Conservation (phyloP, 2,113 vertebrate species). For the Aspidoscelis tigris region DNA sequence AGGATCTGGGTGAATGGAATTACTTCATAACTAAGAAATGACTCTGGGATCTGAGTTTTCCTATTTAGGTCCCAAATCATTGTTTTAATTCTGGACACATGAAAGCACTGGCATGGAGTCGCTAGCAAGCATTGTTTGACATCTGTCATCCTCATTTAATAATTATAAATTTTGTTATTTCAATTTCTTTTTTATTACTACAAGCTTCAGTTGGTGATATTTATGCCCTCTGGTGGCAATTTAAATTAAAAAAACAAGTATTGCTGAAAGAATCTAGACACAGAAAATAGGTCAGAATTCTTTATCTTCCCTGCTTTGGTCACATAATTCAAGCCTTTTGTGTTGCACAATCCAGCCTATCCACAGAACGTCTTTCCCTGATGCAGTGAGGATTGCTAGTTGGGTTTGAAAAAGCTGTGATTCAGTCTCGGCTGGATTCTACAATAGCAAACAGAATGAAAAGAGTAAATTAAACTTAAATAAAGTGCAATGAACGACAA, state of each 20-base stretch:
- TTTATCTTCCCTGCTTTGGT: background rate
- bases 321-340: background rate
- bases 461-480: background rate
- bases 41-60: constrained; percentile 47
- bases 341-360: background rate
- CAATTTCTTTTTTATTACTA: constrained; percentile 44
- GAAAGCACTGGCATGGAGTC: constrained; percentile 64
- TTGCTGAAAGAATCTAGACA: background rate
- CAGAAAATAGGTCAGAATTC: constrained; percentile 4
- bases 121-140: constrained; percentile 65
- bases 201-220: constrained; percentile 5
- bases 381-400: background rate
- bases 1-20: constrained; percentile 33
- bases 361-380: background rate
- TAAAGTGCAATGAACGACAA: background rate
- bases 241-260: constrained; percentile 23
- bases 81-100: constrained; percentile 69
- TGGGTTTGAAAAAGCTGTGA: background rate
- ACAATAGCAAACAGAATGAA: background rate
- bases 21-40: constrained; percentile 56
- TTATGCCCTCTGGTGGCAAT: constrained; percentile 65
- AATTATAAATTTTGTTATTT: constrained; percentile 66
- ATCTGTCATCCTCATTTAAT: constrained; percentile 71
- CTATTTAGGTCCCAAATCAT: constrained; percentile 53
- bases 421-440: background rate